phyloP scores from a whole-genome alignment of 2,113 vertebrate species.

The Vimba vimba region DNA sequence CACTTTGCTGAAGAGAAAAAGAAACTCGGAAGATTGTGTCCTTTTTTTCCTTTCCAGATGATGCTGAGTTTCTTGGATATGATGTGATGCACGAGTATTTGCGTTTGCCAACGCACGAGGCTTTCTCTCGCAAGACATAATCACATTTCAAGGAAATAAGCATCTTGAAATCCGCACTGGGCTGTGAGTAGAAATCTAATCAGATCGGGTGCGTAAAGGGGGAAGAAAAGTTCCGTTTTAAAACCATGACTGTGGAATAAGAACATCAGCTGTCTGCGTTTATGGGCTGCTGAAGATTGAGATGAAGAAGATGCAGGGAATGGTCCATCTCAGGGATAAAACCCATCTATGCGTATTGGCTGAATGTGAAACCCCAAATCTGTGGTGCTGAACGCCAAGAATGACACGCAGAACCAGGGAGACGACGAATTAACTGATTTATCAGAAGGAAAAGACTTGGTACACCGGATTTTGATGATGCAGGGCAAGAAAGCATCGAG shows the following conservation, averaged over 20 bases:
- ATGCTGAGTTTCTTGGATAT: background rate
- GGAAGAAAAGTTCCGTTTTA: constrained; percentile 68
- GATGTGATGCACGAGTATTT: constrained; percentile 14
- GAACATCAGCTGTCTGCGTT: background rate
- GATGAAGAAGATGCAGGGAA: constrained; percentile 34
- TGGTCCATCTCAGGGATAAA: constrained; percentile 32
- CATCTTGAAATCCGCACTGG: constrained; percentile 87
- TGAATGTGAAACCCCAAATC: constrained; percentile 16
- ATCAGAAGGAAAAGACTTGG: constrained; percentile 26
- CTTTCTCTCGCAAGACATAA: constrained; percentile 17
- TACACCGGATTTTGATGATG: constrained; percentile 15
- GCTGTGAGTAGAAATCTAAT: constrained; percentile 96
- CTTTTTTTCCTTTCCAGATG: background rate
- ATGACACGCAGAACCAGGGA: constrained; percentile 2
- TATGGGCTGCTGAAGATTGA: constrained; percentile 29
- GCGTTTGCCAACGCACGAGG: background rate
- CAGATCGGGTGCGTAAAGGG: constrained; percentile 72
- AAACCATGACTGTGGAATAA: constrained; percentile 56
- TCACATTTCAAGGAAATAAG: constrained; percentile 59
- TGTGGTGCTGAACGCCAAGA: background rate
- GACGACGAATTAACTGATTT: constrained; percentile 31
- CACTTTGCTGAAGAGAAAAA: constrained; percentile 4
- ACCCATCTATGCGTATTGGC: constrained; percentile 18
- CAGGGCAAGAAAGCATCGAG: background rate
- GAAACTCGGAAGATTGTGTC: background rate